phyloP scores from a whole-genome alignment of 2,888 invertebrate genomes.

The Drosophila lutescens region DNA sequence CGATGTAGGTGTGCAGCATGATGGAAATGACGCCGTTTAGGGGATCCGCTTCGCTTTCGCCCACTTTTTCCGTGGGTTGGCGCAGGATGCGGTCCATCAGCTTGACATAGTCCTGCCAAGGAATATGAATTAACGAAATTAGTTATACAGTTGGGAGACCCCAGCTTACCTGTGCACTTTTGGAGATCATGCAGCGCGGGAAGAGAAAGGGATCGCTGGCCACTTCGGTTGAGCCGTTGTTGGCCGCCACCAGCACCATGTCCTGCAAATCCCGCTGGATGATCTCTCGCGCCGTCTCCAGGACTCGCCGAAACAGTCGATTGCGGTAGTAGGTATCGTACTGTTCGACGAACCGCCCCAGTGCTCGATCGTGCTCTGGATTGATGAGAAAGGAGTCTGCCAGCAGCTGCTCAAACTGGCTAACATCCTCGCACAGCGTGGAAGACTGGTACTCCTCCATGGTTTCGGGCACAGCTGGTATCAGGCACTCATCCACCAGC shows the following conservation, averaged over 20 bases:
- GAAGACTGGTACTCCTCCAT: conserved; percentile 89
- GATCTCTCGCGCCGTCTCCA: conserved; percentile 88
- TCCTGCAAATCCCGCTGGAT: conserved; percentile 93
- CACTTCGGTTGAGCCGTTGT: conserved; percentile 74
- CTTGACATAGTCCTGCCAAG: conserved; percentile 75
- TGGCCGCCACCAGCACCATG: conserved; percentile 87
- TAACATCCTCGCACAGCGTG: conserved; percentile 87
- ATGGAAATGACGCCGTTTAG: conserved; percentile 62
- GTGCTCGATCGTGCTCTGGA: conserved; percentile 85
- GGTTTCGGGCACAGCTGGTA: conserved; percentile 90
- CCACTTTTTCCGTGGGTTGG: conserved; percentile 56
- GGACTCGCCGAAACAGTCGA: conserved; percentile 89
- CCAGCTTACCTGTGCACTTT: conserved; percentile 83
- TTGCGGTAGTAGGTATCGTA: conserved; percentile 91
- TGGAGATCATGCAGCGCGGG: conserved; percentile 84
- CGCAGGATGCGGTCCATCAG: conserved; percentile 82
- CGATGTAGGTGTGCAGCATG: conserved; percentile 90
- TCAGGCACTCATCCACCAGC: conserved; percentile 90
- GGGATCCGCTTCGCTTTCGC: conserved; percentile 59
- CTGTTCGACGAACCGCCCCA: conserved; percentile 89
- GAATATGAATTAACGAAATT: not conserved
- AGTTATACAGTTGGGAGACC: not conserved
- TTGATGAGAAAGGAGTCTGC: conserved; percentile 86
- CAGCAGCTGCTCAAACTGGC: conserved; percentile 88
- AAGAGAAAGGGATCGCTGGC: conserved; percentile 80